Evolutionary conservation across 2,888 invertebrate species (phyloP).

Genomic region (Lumbricus terrestris): DNA sequence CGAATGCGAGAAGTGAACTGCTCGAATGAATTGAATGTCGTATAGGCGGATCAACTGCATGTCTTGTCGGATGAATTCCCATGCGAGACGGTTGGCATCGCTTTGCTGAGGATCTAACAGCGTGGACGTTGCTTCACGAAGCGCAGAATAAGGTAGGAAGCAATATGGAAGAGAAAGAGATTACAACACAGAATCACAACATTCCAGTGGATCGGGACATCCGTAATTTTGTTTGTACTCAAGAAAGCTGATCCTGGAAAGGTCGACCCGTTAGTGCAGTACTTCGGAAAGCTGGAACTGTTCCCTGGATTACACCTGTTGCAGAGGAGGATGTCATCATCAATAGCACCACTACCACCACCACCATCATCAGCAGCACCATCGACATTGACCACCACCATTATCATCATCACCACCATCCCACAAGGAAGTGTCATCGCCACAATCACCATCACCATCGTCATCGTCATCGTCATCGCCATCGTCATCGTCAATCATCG

Average conservation of each 20-base stretch:
- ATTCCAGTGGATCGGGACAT: too few species aligned
- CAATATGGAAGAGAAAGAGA: too few species aligned
- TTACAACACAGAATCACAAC: too few species aligned
- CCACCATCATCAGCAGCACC: neutral
- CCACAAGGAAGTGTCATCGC: neutral
- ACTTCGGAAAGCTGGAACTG: neutral
- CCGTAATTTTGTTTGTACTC: neutral
- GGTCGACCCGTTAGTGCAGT: neutral
- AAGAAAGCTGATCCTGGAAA: neutral
- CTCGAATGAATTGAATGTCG: too few species aligned
- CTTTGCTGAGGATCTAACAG: too few species aligned
- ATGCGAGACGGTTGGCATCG: too few species aligned
- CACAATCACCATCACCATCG: neutral
- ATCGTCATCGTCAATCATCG: neutral
- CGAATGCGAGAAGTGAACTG: too few species aligned
- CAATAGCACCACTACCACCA: neutral
- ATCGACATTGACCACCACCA: neutral
- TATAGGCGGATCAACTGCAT: too few species aligned
- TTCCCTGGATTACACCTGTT: neutral
- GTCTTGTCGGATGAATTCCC: too few species aligned
- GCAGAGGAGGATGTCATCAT: neutral
- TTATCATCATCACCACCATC: neutral
- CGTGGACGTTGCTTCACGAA: too few species aligned
- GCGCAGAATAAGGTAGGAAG: too few species aligned
- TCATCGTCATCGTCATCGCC: neutral